Conservation (phyloP, 2,797 vertebrate species). For the Cynopterus sphinx region DNA sequence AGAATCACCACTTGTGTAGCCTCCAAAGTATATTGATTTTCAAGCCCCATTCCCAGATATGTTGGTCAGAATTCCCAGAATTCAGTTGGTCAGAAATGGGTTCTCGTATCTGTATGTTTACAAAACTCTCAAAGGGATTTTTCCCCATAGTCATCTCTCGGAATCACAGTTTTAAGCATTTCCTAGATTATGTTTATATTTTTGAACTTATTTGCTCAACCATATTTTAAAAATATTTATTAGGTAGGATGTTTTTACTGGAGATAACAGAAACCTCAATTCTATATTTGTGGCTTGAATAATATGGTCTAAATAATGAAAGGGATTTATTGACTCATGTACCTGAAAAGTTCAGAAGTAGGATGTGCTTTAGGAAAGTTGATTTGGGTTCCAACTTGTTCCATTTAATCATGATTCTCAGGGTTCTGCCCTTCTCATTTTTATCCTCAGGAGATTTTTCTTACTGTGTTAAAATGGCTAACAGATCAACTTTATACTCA, state of each 20-base stretch:
- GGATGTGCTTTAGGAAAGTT: neutral
- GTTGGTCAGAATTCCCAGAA: neutral
- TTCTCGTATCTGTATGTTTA: slow-evolving; percentile 1
- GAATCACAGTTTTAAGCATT: slow-evolving; percentile 14
- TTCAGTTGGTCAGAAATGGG: neutral
- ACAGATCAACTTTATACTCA: neutral
- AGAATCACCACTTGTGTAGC: neutral
- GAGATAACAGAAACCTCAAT: neutral
- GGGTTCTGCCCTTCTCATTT: neutral
- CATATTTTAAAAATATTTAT: neutral
- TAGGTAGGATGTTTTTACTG: slow-evolving; percentile 11
- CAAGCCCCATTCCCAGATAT: neutral
- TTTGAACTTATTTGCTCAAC: slow-evolving; percentile 23
- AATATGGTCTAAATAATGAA: slow-evolving; percentile 29
- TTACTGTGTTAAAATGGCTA: neutral
- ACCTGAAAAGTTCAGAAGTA: neutral
- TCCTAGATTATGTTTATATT: slow-evolving; percentile 11
- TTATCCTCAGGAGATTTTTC: neutral
- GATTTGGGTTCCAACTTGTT: neutral
- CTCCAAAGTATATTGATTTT: slow-evolving; percentile 29
- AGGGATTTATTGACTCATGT: neutral
- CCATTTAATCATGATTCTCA: neutral
- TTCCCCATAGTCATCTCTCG: neutral
- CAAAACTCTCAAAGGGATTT: neutral
- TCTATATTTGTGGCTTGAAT: neutral